Conservation (phyloP, 2,888 invertebrate species). For the Leptinotarsa rubiginosa region DNA sequence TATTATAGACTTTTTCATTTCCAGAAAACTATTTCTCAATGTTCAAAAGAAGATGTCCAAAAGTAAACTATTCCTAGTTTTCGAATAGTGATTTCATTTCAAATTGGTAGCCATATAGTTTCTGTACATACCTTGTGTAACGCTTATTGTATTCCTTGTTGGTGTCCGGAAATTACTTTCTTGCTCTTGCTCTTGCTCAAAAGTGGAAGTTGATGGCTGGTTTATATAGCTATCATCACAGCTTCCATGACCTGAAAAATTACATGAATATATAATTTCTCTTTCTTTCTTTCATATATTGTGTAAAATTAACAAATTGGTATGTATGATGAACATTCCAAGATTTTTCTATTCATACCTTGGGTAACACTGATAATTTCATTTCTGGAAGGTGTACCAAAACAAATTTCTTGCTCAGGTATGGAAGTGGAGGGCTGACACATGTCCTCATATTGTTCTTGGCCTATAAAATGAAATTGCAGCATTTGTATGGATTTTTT, state of each 20-base stretch:
- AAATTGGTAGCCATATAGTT: constrained; percentile 1
- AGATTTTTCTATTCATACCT: no score
- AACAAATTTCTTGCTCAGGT: no score
- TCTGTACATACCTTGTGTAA: not conserved
- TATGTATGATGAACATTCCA: no score
- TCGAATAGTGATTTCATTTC: constrained; percentile 3
- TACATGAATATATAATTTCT: not conserved
- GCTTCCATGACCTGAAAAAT: not conserved
- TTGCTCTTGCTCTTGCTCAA: not conserved
- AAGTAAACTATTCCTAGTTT: not conserved
- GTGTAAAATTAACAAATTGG: no score
- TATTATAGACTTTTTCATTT: not conserved
- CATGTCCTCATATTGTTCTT: no score
- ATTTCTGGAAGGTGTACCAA: no score
- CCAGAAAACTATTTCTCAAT: not conserved
- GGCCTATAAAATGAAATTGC: no score
- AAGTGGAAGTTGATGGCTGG: constrained; percentile 1
- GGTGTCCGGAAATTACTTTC: not conserved
- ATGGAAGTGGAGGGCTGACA: no score
- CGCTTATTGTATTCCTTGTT: not conserved
- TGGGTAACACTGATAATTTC: no score
- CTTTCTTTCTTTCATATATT: no score
- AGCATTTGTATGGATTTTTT: no score
- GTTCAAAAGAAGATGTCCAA: not conserved
- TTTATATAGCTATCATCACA: not conserved